Evolutionary conservation across 2,888 invertebrate genomes (phyloP).

Genomic region (Tholera decimalis): DNA sequence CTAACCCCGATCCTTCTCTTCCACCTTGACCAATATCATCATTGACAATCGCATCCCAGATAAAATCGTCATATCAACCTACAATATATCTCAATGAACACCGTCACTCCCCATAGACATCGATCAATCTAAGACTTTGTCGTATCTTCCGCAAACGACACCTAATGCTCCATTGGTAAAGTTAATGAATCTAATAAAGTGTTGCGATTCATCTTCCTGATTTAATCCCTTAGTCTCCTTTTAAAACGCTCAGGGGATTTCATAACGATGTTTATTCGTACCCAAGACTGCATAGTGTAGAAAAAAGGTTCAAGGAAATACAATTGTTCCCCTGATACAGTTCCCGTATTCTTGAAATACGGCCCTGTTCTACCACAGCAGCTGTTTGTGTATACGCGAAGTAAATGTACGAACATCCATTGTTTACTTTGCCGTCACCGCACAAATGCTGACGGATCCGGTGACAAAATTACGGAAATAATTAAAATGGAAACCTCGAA

Average conservation of each 20-base stretch:
- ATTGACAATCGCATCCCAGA: conserved; percentile 14
- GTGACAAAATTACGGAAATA: conserved; percentile 66
- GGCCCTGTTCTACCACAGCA: conserved; percentile 27
- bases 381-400: conserved; percentile 16
- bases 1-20: background rate
- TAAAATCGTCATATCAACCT: conserved; percentile 42
- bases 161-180: conserved; percentile 23
- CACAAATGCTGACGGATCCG: conserved; percentile 46
- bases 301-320: conserved; percentile 46
- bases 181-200: conserved; percentile 13
- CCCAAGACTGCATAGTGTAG: conserved; percentile 31
- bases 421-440: conserved; percentile 63
- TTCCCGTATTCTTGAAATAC: conserved; percentile 37
- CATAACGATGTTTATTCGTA: conserved; percentile 38
- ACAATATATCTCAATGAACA: conserved; percentile 38
- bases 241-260: conserved; percentile 38
- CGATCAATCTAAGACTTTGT: conserved; percentile 30
- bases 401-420: conserved; percentile 42
- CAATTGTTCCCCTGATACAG: conserved; percentile 50
- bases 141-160: background rate
- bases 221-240: conserved; percentile 43
- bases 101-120: conserved; percentile 37
- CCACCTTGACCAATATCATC: conserved; percentile 15
- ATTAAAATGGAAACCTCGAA: conserved; percentile 64
- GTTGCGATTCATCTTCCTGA: conserved; percentile 42